phyloP scores from a whole-genome alignment of 2,113 vertebrate genomes.

The Catharus minimus region DNA sequence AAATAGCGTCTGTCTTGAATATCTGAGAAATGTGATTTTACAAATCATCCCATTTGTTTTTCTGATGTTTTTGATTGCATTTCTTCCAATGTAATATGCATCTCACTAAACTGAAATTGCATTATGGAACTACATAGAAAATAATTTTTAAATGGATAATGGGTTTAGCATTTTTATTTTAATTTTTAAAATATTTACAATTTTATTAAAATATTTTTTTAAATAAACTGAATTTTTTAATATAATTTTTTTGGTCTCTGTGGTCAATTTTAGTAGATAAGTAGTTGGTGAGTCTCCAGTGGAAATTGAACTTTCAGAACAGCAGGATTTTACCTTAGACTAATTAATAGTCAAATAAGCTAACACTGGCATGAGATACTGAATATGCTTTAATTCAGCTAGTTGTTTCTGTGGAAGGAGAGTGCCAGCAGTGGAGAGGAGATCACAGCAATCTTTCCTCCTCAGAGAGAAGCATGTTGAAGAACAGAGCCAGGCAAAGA shows the following conservation, averaged over 20 bases:
- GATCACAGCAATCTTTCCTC: background rate
- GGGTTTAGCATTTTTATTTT: background rate
- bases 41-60: conserved; percentile 4
- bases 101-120: background rate
- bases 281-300: background rate
- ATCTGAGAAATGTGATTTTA: background rate
- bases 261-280: background rate
- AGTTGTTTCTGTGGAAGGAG: background rate
- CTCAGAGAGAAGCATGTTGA: background rate
- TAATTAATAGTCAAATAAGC: background rate
- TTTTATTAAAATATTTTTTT: background rate
- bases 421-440: background rate
- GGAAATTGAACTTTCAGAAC: background rate
- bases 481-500: background rate
- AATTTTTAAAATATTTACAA: background rate
- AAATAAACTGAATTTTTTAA: background rate
- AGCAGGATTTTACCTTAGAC: background rate
- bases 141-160: background rate
- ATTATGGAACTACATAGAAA: background rate
- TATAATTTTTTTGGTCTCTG: background rate
- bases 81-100: background rate
- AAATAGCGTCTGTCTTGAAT: background rate
- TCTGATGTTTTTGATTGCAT: background rate
- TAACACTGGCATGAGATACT: background rate
- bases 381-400: background rate